Percentiles rank a stretch among this genome's conserved stretches.
Evolutionary conservation across 2,888 invertebrate species (phyloP).

Genomic region (Nezara viridula): DNA sequence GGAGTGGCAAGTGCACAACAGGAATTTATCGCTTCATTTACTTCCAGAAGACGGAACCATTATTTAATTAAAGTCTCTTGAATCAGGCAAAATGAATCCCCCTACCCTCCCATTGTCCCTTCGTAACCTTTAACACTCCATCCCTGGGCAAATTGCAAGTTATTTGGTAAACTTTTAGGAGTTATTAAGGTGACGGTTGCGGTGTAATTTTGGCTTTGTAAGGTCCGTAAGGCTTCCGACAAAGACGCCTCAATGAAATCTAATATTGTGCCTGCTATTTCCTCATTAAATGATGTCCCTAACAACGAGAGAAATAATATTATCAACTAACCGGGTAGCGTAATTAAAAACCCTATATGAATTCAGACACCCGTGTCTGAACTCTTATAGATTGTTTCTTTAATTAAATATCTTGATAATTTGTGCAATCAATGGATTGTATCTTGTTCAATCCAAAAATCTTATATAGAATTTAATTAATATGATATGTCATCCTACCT

Average conservation of each 20-base stretch:
- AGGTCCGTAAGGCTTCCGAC: neutral
- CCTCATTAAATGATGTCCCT: neutral
- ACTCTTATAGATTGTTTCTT: no score
- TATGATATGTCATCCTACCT: no score
- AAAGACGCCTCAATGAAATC: conserved; percentile 36
- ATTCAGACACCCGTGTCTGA: no score
- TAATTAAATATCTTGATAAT: no score
- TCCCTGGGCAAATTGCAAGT: neutral
- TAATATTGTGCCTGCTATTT: conserved; percentile 27
- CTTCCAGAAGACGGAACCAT: neutral
- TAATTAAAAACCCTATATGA: no score
- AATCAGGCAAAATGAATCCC: neutral
- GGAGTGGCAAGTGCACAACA: neutral
- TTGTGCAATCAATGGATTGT: no score
- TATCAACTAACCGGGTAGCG: neutral
- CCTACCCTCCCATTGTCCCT: neutral
- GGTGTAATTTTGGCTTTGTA: conserved; percentile 29
- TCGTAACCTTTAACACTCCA: neutral
- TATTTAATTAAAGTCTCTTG: neutral
- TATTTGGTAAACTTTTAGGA: conserved; percentile 15
- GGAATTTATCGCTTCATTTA: neutral
- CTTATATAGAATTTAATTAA: no score
- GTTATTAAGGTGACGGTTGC: conserved; percentile 18
- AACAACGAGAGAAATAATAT: neutral
- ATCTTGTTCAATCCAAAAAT: no score